A percentile compares a stretch with the other conserved stretches of the same genome.
Conservation (phyloP, 2,113 vertebrate species). For the Saccopteryx leptura region DNA sequence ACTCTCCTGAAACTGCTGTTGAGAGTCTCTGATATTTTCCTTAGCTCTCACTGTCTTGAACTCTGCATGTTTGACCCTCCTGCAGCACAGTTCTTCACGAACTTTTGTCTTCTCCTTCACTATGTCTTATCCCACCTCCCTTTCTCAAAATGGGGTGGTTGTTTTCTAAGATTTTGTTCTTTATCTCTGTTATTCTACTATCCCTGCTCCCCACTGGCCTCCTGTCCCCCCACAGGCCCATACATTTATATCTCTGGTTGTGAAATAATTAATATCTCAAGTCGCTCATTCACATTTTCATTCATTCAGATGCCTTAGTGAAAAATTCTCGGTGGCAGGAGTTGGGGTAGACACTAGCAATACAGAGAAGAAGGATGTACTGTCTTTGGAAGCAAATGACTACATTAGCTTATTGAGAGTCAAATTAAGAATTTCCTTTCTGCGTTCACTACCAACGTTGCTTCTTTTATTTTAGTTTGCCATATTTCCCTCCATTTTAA, state of each 20-base stretch:
- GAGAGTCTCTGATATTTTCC: background rate
- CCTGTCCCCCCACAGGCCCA: background rate
- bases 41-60: background rate
- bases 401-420: background rate
- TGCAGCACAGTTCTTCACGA: background rate
- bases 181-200: background rate
- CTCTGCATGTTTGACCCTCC: background rate
- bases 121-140: background rate
- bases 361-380: background rate
- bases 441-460: background rate
- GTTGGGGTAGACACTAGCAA: background rate
- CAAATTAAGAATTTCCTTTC: background rate
- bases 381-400: background rate
- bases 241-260: background rate
- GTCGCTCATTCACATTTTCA: background rate
- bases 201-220: fast-evolving
- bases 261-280: too few relatives aligned
- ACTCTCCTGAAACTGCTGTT: background rate
- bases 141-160: background rate
- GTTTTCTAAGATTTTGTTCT: background rate
- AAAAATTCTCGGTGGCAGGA: background rate
- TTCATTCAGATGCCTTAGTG: background rate
- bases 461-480: background rate
- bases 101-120: background rate
- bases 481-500: background rate